Evolutionary conservation across 2,113 vertebrate species (phyloP).

Genomic region (Phocoena phocoena): DNA sequence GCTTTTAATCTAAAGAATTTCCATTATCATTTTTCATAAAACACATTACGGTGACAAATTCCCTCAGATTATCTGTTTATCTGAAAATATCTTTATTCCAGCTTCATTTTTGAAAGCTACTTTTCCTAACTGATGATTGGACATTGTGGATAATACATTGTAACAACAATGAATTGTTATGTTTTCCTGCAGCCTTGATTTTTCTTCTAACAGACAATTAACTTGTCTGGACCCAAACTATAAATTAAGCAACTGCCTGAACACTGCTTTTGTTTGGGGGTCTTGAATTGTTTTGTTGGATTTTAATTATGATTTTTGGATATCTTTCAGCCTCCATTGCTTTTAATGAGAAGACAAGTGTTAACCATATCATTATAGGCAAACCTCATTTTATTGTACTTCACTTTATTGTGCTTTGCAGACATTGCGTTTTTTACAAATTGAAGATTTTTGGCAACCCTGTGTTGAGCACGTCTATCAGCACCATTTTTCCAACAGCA

Average conservation of each 20-base stretch:
- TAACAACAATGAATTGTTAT: background rate
- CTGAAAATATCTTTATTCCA: background rate
- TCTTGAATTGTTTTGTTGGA: background rate
- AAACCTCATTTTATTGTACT: background rate
- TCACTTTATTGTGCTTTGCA: background rate
- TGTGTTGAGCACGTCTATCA: background rate
- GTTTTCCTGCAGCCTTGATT: background rate
- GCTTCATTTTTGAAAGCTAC: background rate
- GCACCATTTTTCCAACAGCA: background rate
- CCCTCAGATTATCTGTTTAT: background rate
- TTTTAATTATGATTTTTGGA: background rate
- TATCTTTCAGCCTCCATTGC: background rate
- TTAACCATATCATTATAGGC: conserved; percentile 11
- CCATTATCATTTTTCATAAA: background rate
- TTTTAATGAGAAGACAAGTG: background rate
- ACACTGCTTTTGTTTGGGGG: background rate
- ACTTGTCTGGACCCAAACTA: background rate
- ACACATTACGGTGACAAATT: background rate
- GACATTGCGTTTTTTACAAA: background rate
- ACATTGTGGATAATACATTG: background rate
- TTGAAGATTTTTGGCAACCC: background rate
- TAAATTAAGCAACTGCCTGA: background rate
- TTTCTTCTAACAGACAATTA: background rate
- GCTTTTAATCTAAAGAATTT: background rate
- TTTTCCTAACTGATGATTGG: background rate